Percentiles rank a stretch among this genome's conserved stretches.
These are phyloP conservation scores for Harmothoe impar DNA, from an alignment of 2,888 invertebrate species.

Conservation along the genomic window DNA sequence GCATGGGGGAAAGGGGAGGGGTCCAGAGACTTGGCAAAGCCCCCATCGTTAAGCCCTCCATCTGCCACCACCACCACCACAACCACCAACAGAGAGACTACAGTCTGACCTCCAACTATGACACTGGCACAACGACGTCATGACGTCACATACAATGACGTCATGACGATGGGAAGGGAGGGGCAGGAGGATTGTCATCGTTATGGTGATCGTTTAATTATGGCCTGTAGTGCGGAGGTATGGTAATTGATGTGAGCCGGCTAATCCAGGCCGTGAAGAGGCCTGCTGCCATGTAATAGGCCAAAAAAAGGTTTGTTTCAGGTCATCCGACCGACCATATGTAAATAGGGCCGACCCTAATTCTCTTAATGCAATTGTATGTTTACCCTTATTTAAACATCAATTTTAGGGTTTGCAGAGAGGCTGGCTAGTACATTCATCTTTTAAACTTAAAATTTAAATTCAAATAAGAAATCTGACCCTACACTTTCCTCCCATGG, in stretches of 20 bases:
- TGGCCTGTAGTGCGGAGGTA: constrained; percentile 17
- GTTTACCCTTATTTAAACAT: no score
- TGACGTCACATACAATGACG: constrained; percentile 43
- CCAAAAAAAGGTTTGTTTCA: no score
- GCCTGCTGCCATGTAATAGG: neutral
- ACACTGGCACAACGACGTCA: constrained; percentile 30
- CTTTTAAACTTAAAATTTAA: no score
- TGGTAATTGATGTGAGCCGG: constrained; percentile 51
- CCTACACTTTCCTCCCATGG: no score
- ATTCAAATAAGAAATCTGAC: no score
- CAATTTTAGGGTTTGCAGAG: no score
- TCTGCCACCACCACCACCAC: constrained; percentile 15
- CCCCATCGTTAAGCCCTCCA: constrained; percentile 57
- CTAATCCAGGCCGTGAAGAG: constrained; percentile 19
- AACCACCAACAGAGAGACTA: neutral
- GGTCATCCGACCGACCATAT: no score
- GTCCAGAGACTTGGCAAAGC: constrained; percentile 38
- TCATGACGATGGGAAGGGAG: constrained; percentile 7
- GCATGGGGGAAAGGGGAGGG: constrained; percentile 27
- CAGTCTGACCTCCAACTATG: neutral
- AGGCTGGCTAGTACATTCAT: no score
- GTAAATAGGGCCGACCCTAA: no score
- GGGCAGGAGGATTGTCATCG: constrained; percentile 33
- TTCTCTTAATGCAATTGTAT: no score
- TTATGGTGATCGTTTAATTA: constrained; percentile 56